Evolutionary conservation across 2,797 vertebrate genomes (phyloP), one percentile per base, ranked within the genome.

Genomic region (Erpetoichthys calabaricus): DNA sequence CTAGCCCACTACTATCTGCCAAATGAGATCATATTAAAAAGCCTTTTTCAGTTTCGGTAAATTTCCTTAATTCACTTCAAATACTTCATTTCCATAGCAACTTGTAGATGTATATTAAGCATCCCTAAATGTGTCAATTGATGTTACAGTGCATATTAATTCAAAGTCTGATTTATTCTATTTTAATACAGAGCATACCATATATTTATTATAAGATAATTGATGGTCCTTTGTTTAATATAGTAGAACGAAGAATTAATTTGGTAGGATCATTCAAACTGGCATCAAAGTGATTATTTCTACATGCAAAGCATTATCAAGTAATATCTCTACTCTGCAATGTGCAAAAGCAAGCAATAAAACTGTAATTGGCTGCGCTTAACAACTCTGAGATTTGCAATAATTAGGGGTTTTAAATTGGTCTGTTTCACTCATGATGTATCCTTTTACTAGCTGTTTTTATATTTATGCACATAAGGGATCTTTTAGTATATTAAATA

Each of bases 161-260:
- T 82, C 86, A 83, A 86, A 81, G 81, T 89, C 87, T 88, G 82
- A 89, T 89, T 87, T 88, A 88, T 88, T 89, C 82, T 86, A 87
- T 86, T 90, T 86, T 84, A 87, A 86, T 86, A 83, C 85, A 85
- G 85, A 82, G 83, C 86, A 77, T 80, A 83, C 79, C 75, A 83
- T 80, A 86, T 85, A 88, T 87, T 86, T 84, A 88, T 88, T 87
- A 86, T 25, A 87, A 89, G 85, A 90, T 89, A 89, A 86, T 86
- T 76, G 79, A 68, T 51, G 79, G 78, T 83, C 82, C 85, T 85
- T 83, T 88, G 80, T 89, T 87, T 86, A 86, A 87, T 86, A 84
- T 83, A 83, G 81, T 84, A 79, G 80, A 86, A 84, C 82, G 81
- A 82, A 86, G 86, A 82, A 81, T 85, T 87, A 85, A 86, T 89